Conservation (phyloP, 2,888 invertebrate genomes). For the Lapara coniferarum region DNA sequence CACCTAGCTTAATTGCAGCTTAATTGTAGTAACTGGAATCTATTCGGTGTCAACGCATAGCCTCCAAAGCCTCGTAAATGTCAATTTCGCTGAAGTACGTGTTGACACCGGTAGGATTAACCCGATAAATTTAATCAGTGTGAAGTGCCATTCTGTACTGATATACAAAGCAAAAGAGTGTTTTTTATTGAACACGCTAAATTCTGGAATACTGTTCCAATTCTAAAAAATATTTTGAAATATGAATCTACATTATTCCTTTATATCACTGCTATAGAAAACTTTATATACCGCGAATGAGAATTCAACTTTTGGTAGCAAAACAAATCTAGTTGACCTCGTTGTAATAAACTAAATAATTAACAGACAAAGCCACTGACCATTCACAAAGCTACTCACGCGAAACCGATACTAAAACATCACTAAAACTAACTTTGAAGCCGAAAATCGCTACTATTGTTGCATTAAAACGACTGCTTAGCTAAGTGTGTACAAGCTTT, state of each 20-base stretch:
- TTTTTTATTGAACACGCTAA: too few relatives aligned
- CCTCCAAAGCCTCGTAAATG: background rate
- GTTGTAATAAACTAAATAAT: too few relatives aligned
- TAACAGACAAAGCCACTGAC: background rate
- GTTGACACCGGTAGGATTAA: background rate
- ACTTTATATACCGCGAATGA: too few relatives aligned
- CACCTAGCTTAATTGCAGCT: conserved; percentile 33
- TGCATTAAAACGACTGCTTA: conserved; percentile 4
- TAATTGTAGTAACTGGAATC: conserved; percentile 21
- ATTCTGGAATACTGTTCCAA: too few relatives aligned
- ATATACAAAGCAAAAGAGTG: too few relatives aligned
- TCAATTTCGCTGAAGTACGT: conserved; percentile 7
- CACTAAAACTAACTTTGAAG: conserved; percentile 11
- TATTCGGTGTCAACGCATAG: background rate
- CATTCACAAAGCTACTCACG: background rate
- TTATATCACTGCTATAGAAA: too few relatives aligned
- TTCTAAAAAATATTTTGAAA: too few relatives aligned
- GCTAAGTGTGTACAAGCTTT: conserved; percentile 14
- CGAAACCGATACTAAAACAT: background rate
- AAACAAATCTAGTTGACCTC: too few relatives aligned
- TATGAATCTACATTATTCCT: too few relatives aligned
- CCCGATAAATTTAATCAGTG: background rate
- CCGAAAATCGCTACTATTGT: conserved; percentile 17
- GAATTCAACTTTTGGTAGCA: too few relatives aligned
- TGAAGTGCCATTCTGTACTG: too few relatives aligned